Conservation (phyloP, 1,140 invertebrate genomes). For the Plodia interpunctella region DNA sequence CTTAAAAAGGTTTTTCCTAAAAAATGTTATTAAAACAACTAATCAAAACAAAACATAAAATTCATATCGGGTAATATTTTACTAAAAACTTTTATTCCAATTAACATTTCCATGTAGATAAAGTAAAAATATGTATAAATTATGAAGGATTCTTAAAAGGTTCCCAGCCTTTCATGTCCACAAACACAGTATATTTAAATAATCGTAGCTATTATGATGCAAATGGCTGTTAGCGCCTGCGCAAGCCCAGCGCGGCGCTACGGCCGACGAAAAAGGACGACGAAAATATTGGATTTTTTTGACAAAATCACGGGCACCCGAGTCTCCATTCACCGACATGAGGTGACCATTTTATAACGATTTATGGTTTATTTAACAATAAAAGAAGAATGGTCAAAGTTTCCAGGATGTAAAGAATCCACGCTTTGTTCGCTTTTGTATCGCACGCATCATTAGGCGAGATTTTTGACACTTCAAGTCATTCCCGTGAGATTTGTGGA, state of each 20-base stretch:
- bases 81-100: conserved; percentile 9
- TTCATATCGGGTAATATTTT: not conserved
- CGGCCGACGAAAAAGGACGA: conserved; percentile 42
- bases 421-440: conserved; percentile 44
- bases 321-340: conserved; percentile 52
- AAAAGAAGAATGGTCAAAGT: conserved; percentile 56
- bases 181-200: conserved; percentile 41
- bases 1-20: too few species aligned
- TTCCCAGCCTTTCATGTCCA: conserved; percentile 28
- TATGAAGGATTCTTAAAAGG: conserved; percentile 16
- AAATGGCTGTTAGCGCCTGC: conserved; percentile 60
- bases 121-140: conserved; percentile 14
- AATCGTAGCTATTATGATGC: conserved; percentile 51
- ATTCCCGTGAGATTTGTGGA: conserved; percentile 43
- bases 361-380: conserved; percentile 76
- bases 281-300: conserved; percentile 53
- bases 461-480: conserved; percentile 46
- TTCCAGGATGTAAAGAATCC: conserved; percentile 28
- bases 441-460: conserved; percentile 58
- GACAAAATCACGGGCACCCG: conserved; percentile 45
- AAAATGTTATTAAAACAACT: not conserved
- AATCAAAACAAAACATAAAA: not conserved
- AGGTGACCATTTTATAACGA: conserved; percentile 67
- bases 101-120: conserved; percentile 9
- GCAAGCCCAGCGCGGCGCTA: conserved; percentile 53